phyloP scores from a whole-genome alignment of 2,113 vertebrate genomes.

The Psilopsiagon aurifrons region DNA sequence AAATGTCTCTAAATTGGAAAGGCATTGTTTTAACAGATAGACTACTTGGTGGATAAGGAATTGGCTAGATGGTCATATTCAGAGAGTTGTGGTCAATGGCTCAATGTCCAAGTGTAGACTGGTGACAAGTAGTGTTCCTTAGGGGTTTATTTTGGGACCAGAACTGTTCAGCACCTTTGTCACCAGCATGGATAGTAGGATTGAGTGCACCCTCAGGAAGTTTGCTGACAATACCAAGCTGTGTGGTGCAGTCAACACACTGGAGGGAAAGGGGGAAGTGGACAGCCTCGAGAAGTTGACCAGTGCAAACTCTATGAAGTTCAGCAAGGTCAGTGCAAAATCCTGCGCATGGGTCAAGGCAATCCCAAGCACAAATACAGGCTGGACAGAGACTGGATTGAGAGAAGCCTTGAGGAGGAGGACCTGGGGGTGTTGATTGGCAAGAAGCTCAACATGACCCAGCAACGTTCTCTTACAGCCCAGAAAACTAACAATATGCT shows the following conservation, averaged over 20 bases:
- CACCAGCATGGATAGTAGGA: background rate
- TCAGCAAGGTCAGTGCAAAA: background rate
- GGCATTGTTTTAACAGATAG: background rate
- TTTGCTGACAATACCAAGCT: background rate
- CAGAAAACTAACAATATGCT: background rate
- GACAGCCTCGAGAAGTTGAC: background rate
- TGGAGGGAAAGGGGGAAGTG: background rate
- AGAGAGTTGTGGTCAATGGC: background rate
- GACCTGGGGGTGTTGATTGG: background rate
- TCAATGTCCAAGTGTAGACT: background rate
- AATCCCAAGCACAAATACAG: background rate
- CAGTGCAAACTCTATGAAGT: background rate
- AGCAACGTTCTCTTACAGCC: background rate
- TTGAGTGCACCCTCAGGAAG: background rate
- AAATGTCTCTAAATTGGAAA: background rate
- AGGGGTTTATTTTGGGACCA: background rate
- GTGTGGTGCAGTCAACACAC: background rate
- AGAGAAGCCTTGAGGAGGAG: background rate
- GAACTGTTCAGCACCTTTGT: background rate
- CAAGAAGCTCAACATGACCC: background rate
- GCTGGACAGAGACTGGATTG: background rate
- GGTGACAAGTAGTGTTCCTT: background rate
- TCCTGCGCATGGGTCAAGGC: background rate
- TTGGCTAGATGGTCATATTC: background rate
- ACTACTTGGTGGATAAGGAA: background rate